Percentiles rank a stretch among this genome's conserved stretches.
Evolutionary conservation across 2,797 vertebrate genomes (phyloP).

Genomic region (Hoplostethus mediterraneus): DNA sequence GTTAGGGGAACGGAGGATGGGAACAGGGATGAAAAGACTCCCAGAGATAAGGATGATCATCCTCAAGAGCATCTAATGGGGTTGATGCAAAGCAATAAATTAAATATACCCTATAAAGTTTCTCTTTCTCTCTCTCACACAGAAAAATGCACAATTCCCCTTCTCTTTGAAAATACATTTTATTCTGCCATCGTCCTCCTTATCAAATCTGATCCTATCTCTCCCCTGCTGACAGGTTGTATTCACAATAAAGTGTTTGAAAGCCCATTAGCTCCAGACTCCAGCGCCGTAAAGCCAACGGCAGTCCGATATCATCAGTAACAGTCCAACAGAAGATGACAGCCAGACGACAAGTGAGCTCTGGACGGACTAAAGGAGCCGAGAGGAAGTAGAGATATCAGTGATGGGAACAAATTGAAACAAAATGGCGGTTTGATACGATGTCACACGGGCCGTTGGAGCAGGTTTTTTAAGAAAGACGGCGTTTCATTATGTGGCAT

Average conservation of each 20-base stretch:
- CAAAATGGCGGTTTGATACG: constrained; percentile 68
- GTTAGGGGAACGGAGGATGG: constrained; percentile 29
- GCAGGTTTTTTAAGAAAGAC: constrained; percentile 38
- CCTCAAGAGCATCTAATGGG: constrained; percentile 48
- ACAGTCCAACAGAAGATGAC: constrained; percentile 71
- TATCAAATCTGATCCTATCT: constrained; percentile 79
- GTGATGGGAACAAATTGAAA: constrained; percentile 75
- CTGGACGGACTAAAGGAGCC: constrained; percentile 59
- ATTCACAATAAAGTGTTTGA: constrained; percentile 75
- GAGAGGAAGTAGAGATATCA: constrained; percentile 61
- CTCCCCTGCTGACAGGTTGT: constrained; percentile 63
- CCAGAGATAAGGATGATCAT: constrained; percentile 50
- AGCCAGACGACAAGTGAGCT: constrained; percentile 72
- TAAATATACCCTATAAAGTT: constrained; percentile 42
- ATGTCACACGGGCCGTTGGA: constrained; percentile 40
- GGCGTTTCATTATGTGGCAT: constrained; percentile 22
- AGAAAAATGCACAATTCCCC: constrained; percentile 43
- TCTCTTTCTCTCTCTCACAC: constrained; percentile 2
- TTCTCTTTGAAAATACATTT: constrained; percentile 57
- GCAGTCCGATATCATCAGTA: constrained; percentile 71
- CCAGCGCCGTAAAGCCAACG: constrained; percentile 54
- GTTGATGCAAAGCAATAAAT: constrained; percentile 27
- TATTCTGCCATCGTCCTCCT: constrained; percentile 43
- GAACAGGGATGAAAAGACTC: constrained; percentile 42
- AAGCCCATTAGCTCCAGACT: constrained; percentile 74